Evolutionary conservation across 35 echinoderm and acorn worm species (phyloP).

Genomic region (Lytechinus pictus): DNA sequence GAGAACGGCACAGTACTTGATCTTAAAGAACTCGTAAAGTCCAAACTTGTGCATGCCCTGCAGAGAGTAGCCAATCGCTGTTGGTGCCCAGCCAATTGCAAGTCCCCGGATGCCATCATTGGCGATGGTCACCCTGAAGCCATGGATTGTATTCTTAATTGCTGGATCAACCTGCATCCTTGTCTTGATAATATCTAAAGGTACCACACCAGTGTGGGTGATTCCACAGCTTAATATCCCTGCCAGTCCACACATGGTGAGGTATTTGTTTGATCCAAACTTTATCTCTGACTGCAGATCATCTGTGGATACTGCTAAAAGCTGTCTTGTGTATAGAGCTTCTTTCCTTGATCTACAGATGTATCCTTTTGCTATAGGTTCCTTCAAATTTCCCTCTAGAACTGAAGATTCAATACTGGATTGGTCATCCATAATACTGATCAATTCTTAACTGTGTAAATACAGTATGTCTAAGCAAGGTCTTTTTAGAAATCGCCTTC

Average conservation of each 20-base stretch:
- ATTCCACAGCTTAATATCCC: background rate
- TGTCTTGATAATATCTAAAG: background rate
- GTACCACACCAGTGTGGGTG: constrained; percentile 1
- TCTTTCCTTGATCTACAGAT: background rate
- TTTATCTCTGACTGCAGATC: background rate
- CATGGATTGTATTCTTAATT: background rate
- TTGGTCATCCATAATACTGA: background rate
- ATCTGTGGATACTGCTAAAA: background rate
- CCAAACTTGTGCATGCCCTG: constrained; percentile 39
- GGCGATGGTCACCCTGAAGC: background rate
- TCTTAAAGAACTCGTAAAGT: constrained; percentile 28
- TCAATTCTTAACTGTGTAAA: background rate
- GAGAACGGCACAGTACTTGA: constrained; percentile 16
- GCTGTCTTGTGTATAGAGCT: background rate
- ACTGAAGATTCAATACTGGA: background rate
- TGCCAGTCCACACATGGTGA: background rate
- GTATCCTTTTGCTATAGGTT: background rate
- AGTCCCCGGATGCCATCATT: constrained; percentile 25
- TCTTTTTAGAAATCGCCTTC: no score
- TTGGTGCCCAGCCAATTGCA: constrained; percentile 18
- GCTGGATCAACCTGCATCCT: constrained; percentile 31
- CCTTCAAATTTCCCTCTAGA: background rate
- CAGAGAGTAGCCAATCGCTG: constrained; percentile 10
- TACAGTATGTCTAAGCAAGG: background rate
- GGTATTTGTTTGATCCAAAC: constrained; percentile 32